Conservation (phyloP, 2,113 vertebrate species). For the Arvicanthis niloticus region DNA sequence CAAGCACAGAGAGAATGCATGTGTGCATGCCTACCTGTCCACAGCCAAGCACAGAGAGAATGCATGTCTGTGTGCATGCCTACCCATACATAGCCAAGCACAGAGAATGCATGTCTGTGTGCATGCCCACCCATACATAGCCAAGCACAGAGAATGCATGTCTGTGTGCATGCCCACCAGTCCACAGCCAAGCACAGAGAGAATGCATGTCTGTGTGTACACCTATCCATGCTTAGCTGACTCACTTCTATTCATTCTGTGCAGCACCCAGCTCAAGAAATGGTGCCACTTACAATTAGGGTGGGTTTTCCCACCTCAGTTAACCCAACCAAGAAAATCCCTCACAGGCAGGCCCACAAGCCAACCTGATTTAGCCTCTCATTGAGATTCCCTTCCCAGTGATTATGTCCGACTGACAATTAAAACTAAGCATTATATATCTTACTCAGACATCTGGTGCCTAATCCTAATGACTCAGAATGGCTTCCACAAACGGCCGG, state of each 20-base stretch:
- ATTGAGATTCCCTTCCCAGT: not conserved
- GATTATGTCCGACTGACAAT: not conserved
- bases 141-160: too few species aligned
- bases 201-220: accelerated
- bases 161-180: too few species aligned
- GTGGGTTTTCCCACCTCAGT: too few species aligned
- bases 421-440: not conserved
- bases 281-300: not conserved
- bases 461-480: not conserved
- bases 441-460: not conserved
- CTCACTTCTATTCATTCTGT: too few species aligned
- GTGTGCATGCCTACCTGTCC: too few species aligned
- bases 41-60: too few species aligned
- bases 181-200: not conserved
- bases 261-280: not conserved
- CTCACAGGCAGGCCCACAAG: not conserved
- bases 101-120: too few species aligned
- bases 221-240: not conserved
- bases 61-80: too few species aligned
- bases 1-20: too few species aligned
- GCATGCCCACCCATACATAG: too few species aligned
- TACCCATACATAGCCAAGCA: too few species aligned
- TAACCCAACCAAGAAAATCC: not conserved
- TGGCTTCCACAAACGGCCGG: not conserved
- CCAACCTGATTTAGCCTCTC: not conserved